Conservation (phyloP, 2,113 vertebrate species). For the Origma solitaria region DNA sequence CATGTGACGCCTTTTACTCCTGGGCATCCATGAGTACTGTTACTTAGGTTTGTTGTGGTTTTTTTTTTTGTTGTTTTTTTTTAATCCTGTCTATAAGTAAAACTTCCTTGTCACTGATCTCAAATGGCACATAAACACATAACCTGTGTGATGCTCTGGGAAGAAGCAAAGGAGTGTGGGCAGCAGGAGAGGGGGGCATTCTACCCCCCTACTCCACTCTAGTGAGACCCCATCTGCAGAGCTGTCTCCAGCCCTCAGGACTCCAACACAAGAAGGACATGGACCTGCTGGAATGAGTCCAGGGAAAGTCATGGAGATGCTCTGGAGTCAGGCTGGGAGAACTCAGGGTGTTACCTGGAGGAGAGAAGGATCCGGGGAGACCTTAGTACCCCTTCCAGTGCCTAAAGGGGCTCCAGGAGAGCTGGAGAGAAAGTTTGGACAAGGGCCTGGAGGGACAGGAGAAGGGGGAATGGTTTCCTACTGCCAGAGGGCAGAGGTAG, state of each 20-base stretch:
- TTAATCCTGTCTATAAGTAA: background rate
- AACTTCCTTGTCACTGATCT: background rate
- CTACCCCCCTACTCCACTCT: background rate
- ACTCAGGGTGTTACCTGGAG: background rate
- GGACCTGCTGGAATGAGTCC: background rate
- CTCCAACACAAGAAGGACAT: background rate
- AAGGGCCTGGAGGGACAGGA: background rate
- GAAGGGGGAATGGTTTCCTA: background rate
- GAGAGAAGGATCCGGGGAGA: background rate
- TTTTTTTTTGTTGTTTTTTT: too few relatives aligned
- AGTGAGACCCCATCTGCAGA: background rate
- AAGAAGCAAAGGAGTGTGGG: background rate
- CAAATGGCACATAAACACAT: accelerated
- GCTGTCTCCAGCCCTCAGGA: background rate
- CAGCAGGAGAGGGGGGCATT: background rate
- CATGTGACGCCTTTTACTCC: background rate
- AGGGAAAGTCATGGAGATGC: background rate
- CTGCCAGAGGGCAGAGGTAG: background rate
- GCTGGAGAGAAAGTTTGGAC: background rate
- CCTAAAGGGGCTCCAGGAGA: background rate
- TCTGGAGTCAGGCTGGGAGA: background rate
- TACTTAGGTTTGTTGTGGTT: background rate
- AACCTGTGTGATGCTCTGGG: background rate
- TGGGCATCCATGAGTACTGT: background rate
- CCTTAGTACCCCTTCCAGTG: background rate